A percentile compares a stretch with the other conserved stretches of the same genome.
phyloP scores from a whole-genome alignment of 2,797 vertebrate species.

The Anolis apletophallus region DNA sequence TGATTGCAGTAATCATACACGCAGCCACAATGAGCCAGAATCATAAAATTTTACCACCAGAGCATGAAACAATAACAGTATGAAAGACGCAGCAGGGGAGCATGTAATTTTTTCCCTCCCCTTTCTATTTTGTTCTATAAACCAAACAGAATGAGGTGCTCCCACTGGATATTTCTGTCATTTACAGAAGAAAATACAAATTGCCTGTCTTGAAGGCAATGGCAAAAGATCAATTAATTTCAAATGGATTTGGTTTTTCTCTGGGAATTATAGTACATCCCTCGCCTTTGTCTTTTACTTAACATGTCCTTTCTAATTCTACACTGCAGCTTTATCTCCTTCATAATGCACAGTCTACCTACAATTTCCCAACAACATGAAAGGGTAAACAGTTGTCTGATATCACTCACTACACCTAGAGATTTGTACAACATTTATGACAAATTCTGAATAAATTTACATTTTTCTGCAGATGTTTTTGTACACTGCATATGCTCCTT shows the following conservation, averaged over 20 bases:
- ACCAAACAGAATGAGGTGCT: background rate
- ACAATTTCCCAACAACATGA: slow-evolving; percentile 21
- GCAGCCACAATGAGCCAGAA: no score
- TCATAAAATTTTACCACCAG: no score
- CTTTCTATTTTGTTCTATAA: no score
- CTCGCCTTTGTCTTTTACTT: background rate
- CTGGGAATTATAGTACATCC: background rate
- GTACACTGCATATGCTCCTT: background rate
- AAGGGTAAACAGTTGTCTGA: slow-evolving; percentile 34
- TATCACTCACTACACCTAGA: slow-evolving; percentile 37
- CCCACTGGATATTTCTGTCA: background rate
- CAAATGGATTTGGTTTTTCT: background rate
- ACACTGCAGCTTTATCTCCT: slow-evolving; percentile 5
- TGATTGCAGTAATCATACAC: no score
- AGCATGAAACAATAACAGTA: background rate
- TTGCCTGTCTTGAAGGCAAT: slow-evolving; percentile 4
- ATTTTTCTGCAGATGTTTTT: background rate
- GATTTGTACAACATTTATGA: background rate
- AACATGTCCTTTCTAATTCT: background rate
- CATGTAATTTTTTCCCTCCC: no score
- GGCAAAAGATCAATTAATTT: slow-evolving; percentile 4
- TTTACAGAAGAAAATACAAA: background rate
- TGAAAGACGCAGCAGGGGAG: no score
- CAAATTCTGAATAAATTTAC: background rate
- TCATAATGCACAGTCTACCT: accelerated